Evolutionary conservation across 1,140 invertebrate genomes (phyloP), one percentile per base, ranked within the genome.

Genomic region (Diprion similis): DNA sequence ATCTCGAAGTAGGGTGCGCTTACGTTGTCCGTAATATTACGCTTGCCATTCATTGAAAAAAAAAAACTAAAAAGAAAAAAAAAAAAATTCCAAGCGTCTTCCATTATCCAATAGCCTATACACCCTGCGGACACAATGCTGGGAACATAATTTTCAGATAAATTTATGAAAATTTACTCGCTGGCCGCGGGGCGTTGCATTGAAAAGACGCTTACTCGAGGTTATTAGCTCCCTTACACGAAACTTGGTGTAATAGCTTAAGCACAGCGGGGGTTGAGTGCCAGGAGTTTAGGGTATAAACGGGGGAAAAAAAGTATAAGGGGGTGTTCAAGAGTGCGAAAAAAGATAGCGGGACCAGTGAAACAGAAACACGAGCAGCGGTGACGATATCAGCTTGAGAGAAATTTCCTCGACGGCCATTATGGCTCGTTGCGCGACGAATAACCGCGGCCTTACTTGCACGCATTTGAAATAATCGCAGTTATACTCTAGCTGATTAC

Each of bases 111-210:
- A 37, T 37, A 37, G 24, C 24, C 24, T 37, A 64, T 64, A 64
- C 59, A 17, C 17, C 13, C 59, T 64, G 59, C 17, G 1, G 17
- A 64, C 17, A 64, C 13, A 15, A 15, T 15, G 13, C 59, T 64
- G 59, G 59, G 24, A 37, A 37, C 24, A 68, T 19, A 45, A 68
- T 18, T 13, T 68, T 2, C 66, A 19, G 59, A 17, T 1, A 70
- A 48, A 70, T 70, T 70, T 70, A 70, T 70, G 69, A 48, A 70
- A 70, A 70, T 70, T 70, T 45, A 70, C 18, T 70, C 69, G 19
- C 8, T n/a, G 2, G 8, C 51, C 24, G 11, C 51, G 51, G 51
- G 24, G 24, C 24, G 24, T 37, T 37, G 24, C n/a, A 59, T 59
- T 59, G 11, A 13, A n/a, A 59, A 59, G 51, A 59, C 51, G 24